These are phyloP conservation scores for Trachelus stipa DNA, from an alignment of 2,888 invertebrate species.

Conservation along the genomic window DNA sequence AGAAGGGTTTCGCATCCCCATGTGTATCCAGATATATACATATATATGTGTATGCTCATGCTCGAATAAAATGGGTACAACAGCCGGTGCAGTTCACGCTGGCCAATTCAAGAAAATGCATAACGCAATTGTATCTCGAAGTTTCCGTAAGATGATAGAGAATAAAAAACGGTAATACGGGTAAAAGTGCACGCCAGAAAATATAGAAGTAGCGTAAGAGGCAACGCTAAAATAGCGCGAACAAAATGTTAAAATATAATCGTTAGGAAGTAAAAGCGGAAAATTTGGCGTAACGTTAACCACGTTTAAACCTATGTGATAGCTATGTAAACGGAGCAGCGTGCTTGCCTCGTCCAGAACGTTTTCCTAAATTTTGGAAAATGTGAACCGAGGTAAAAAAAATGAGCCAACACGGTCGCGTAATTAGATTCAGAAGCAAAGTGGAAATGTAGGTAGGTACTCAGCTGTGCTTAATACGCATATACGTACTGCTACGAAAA, in stretches of 20 bases:
- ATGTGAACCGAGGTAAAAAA: neutral
- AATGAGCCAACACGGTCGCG: neutral
- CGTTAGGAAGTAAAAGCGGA: neutral
- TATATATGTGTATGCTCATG: neutral
- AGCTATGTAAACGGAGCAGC: neutral
- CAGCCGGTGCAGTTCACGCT: neutral
- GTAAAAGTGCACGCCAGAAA: neutral
- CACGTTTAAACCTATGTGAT: neutral
- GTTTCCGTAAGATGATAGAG: neutral
- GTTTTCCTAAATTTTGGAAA: neutral
- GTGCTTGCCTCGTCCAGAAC: neutral
- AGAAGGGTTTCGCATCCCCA: neutral
- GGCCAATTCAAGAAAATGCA: neutral
- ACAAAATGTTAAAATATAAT: neutral
- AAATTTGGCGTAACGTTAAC: neutral
- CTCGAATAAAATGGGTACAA: neutral
- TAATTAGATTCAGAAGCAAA: neutral
- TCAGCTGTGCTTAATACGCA: no score
- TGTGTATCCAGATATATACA: no score
- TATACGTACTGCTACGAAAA: no score
- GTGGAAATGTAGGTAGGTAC: no score
- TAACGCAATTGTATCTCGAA: neutral
- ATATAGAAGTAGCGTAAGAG: neutral
- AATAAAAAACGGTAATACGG: neutral
- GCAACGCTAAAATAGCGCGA: neutral